Percentiles rank a stretch among this genome's conserved stretches.
phyloP scores from a whole-genome alignment of 1,140 invertebrate species.

The Spodoptera litura region DNA sequence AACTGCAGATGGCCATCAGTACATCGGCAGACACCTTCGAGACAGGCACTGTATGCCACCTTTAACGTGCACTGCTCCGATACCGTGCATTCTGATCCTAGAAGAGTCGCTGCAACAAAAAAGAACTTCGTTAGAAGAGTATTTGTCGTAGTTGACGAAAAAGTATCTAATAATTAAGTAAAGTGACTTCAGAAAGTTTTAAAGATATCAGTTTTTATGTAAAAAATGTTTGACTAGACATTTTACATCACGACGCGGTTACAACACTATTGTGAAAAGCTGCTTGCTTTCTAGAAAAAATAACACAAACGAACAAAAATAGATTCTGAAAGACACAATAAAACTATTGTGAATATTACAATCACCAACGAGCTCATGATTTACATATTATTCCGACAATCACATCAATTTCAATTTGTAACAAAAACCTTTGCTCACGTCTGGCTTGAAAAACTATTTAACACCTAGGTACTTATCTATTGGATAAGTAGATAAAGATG shows the following conservation, averaged over 20 bases:
- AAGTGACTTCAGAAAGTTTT: background rate
- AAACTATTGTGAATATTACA: conserved; percentile 27
- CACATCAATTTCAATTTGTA: conserved; percentile 12
- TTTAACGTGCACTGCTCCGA: conserved; percentile 92
- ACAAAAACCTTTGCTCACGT: conserved; percentile 13
- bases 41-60: conserved; percentile 91
- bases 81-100: conserved; percentile 91
- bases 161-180: background rate
- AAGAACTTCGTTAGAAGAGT: conserved; percentile 42
- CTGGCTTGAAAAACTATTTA: conserved; percentile 3
- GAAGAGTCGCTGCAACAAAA: conserved; percentile 89
- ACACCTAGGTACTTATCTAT: no score
- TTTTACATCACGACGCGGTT: conserved; percentile 33
- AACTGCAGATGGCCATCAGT: conserved; percentile 93
- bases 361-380: conserved; percentile 40
- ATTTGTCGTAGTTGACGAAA: background rate
- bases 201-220: background rate
- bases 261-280: conserved; percentile 37
- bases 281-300: conserved; percentile 16
- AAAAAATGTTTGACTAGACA: background rate
- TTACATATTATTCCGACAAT: conserved; percentile 41
- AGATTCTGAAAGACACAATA: conserved; percentile 34
- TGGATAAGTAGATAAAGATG: no score
- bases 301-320: background rate
- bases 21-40: conserved; percentile 91